Evolutionary conservation across 2,888 invertebrate species (phyloP).

Genomic region (Busseola fusca): DNA sequence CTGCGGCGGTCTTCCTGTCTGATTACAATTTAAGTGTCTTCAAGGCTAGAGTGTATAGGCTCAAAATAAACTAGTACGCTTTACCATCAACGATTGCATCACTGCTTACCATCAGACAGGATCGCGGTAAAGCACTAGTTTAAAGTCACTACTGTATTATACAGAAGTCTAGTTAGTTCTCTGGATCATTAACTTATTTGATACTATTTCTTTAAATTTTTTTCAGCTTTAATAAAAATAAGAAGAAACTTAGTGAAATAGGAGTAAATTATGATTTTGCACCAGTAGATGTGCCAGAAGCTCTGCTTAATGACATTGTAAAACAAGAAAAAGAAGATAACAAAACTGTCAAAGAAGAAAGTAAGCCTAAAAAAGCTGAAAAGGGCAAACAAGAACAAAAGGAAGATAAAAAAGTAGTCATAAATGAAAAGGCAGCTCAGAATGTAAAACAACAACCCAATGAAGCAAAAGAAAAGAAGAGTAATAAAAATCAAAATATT

Average conservation of each 20-base stretch:
- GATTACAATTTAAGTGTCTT: no score
- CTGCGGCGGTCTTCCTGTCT: no score
- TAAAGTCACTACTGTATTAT: no score
- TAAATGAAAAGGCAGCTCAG: conserved; percentile 31
- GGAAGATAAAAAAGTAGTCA: conserved; percentile 39
- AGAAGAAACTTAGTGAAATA: conserved; percentile 81
- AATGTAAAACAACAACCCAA: conserved; percentile 25
- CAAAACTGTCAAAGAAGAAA: conserved; percentile 52
- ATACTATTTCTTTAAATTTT: neutral
- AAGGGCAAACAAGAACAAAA: conserved; percentile 45
- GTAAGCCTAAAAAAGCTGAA: conserved; percentile 34
- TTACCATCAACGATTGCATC: no score
- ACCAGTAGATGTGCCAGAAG: conserved; percentile 85
- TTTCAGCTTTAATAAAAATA: conserved; percentile 82
- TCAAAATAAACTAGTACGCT: no score
- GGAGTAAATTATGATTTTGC: conserved; percentile 88
- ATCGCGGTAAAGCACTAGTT: no score
- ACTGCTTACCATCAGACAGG: no score
- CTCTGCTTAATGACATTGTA: conserved; percentile 61
- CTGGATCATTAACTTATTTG: neutral
- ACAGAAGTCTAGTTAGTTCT: neutral
- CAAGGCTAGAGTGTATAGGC: no score
- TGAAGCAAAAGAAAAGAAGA: conserved; percentile 48
- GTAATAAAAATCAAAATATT: conserved; percentile 45
- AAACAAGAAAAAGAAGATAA: conserved; percentile 57